Evolutionary conservation across 2,888 invertebrate genomes (phyloP), one percentile per base, ranked within the genome.

Genomic region (Dromius quadrimaculatus): DNA sequence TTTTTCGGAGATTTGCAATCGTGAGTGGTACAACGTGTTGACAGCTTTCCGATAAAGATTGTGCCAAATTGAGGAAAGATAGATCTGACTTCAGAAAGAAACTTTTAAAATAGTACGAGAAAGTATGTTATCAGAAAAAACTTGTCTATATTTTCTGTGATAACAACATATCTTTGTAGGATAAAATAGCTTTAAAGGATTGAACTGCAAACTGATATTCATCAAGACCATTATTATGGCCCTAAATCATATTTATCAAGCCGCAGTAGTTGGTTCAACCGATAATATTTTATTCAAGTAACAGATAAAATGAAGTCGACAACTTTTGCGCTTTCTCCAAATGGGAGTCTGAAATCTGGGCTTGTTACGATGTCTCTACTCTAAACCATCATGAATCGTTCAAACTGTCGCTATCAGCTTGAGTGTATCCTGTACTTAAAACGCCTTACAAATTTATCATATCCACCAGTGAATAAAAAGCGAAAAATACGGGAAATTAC

Each of bases 191-290:
- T n/a, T n/a, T n/a, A n/a, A n/a, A n/a, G n/a, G n/a, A n/a, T n/a
- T n/a, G n/a, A n/a, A n/a, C n/a, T n/a, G 45, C n/a, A 45, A 19
- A 9, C 45, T 45, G 45, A 45, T 45, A 45, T 45, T n/a, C n/a
- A 45, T 45, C 19, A 45, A 15, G 17, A 45, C 47, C 47, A 47
- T 20, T 23, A 47, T 1, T 13, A 47, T 22, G 23, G 20, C 50
- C 9, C 23, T 47, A 28, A 28, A 54, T 54, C 23, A 54, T 54
- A 54, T 54, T 54, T 54, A 54, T 28, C 28, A 15, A 28, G 13
- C n/a, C 23, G 32, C 3, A 5, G 28, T 28, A 54, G 50, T 54
- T 54, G 13, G 9, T 17, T 54, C 41, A 6, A 1, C 1, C 23
- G 28, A 15, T 9, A 54, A 28, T 54, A 54, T 54, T 28, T 54